Evolutionary conservation across 2,113 vertebrate species (phyloP), one percentile per base, ranked within the genome.

Genomic region (Gopherus flavomarginatus): DNA sequence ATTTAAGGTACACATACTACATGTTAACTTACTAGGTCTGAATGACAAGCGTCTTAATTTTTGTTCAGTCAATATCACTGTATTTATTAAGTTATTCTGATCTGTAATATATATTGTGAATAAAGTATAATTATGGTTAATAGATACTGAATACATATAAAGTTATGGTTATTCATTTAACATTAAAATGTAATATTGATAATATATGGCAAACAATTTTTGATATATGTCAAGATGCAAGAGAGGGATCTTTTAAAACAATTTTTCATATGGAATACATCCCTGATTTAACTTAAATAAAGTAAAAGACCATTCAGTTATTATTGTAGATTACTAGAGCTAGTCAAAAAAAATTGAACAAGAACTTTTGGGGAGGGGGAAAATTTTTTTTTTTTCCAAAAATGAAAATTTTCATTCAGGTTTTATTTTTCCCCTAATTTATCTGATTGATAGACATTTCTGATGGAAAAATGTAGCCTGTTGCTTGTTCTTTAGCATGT

Each of bases 11-110:
- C 65, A 72, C 35, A 38, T 38, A 38, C 65, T n/a, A 72, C 19
- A 72, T 38, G 94, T 95, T 97, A 96, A 97, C 93, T 93, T 94
- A 97, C 96, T 97, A 96, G 87, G 89, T 95, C 95, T 95, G 89
- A 97, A 96, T 95, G 97, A 94, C 82, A 91, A 87, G 89, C 89
- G 65, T 96, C 93, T 88, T 93, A 88, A 87, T 92, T 95, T 97
- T 90, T 93, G 93, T 94, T 92, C 95, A 89, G 96, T 95, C 53
- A 50, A 87, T 97, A 97, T 95, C 90, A 93, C 91, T 88, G 95
- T 89, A 96, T 95, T 97, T 96, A 96, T 62, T 86, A 81, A 91
- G 94, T 95, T 95, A 94, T 87, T 88, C 29, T 92, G 83, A 94
- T 93, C 89, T 80, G 95, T 94, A 95, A 97, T 92, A 93, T 90